Evolutionary conservation across 2,797 vertebrate genomes (phyloP).

Genomic region (Ctenosaura bakeri): DNA sequence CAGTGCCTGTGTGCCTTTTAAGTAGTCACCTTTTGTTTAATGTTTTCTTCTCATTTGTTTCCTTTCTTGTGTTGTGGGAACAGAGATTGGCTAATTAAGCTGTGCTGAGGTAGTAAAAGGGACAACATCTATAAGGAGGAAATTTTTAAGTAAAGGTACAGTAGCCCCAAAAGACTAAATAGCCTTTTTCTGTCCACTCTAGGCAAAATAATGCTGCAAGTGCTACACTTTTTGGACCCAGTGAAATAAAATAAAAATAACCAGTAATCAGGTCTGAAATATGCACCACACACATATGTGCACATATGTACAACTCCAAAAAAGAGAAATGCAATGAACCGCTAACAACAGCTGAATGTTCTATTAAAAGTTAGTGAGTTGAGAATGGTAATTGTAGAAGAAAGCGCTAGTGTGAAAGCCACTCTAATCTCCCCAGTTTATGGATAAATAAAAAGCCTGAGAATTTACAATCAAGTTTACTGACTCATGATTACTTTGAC

Average conservation of each 20-base stretch:
- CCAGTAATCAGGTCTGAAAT: background rate
- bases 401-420: background rate
- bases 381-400: background rate
- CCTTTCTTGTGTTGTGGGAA: background rate
- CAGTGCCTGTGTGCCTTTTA: background rate
- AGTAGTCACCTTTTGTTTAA: background rate
- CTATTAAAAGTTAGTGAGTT: background rate
- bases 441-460: background rate
- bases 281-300: no score
- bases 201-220: background rate
- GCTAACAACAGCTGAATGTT: background rate
- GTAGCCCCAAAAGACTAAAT: background rate
- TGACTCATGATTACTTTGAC: background rate
- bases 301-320: background rate
- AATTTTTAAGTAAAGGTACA: constrained; percentile 4
- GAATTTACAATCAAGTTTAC: no score
- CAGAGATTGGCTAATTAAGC: background rate
- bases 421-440: background rate
- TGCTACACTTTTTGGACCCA: background rate
- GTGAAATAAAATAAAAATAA: background rate
- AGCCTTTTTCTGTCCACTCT: background rate
- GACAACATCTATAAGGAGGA: background rate
- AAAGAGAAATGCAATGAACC: background rate
- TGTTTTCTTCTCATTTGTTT: background rate
- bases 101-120: background rate